phyloP scores from a whole-genome alignment of 2,113 vertebrate genomes.

The Alligator sinensis region DNA sequence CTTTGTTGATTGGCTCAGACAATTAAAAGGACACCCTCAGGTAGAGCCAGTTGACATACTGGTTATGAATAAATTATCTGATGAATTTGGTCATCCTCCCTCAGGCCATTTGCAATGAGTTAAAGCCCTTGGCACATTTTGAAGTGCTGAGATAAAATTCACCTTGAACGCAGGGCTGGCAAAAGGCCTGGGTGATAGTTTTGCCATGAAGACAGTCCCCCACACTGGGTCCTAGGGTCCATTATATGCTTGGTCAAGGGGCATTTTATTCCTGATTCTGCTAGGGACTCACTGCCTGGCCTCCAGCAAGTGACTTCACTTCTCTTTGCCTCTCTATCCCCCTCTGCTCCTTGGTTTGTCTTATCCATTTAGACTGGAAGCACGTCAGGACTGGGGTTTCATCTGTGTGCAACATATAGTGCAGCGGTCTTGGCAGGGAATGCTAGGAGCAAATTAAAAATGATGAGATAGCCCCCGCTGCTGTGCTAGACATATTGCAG shows the following conservation, averaged over 20 bases:
- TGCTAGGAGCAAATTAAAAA: background rate
- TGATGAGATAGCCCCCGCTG: accelerated
- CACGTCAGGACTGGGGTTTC: background rate
- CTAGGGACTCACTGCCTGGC: too few species aligned
- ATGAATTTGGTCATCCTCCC: slow-evolving; percentile 9
- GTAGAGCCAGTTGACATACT: slow-evolving; percentile 55
- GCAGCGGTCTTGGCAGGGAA: background rate
- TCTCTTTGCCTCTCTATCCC: background rate
- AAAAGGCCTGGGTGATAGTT: background rate
- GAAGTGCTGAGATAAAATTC: background rate
- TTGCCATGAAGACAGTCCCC: too few species aligned
- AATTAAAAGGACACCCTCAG: slow-evolving; percentile 68
- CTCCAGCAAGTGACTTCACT: too few species aligned
- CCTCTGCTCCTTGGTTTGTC: background rate
- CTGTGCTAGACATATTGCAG: background rate
- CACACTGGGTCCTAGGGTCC: too few species aligned
- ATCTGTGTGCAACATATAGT: background rate
- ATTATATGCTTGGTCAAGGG: too few species aligned
- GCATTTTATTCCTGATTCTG: too few species aligned
- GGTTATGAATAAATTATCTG: slow-evolving; percentile 70
- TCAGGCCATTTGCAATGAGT: slow-evolving; percentile 49
- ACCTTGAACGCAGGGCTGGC: background rate
- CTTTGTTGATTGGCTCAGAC: slow-evolving; percentile 16
- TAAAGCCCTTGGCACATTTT: background rate
- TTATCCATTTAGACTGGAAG: background rate